Evolutionary conservation across 2,113 vertebrate genomes (phyloP).

Genomic region (Carassius auratus): DNA sequence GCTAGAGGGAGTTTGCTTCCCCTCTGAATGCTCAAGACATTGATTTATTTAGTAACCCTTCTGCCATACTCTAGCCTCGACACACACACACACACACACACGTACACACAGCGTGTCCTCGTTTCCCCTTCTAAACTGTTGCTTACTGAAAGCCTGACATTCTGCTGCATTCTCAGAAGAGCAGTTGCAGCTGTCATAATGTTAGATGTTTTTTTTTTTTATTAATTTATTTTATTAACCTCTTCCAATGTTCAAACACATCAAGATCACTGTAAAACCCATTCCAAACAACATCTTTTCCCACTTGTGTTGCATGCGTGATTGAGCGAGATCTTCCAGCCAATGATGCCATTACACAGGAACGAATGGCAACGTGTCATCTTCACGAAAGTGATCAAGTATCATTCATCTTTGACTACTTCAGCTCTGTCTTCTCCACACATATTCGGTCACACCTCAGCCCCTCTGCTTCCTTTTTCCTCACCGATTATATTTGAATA

Average conservation of each 20-base stretch:
- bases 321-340: background rate
- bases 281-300: constrained; percentile 13
- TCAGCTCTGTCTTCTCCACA: background rate
- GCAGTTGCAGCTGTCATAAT: background rate
- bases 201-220: background rate
- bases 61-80: background rate
- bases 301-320: background rate
- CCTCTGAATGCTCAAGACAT: constrained; percentile 26
- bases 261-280: constrained; percentile 35
- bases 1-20: constrained; percentile 20
- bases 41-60: constrained; percentile 42
- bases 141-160: constrained; percentile 27
- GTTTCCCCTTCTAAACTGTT: constrained; percentile 32
- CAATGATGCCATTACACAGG: background rate
- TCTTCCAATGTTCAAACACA: background rate
- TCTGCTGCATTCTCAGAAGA: constrained; percentile 27
- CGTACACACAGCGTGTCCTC: constrained; percentile 2
- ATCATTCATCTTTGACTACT: constrained; percentile 2
- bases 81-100: background rate
- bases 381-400: constrained; percentile 10
- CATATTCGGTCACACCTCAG: background rate
- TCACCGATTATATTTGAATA: constrained; percentile 31
- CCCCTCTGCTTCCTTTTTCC: background rate
- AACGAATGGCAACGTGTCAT: background rate
- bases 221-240: no score